Percentiles rank a stretch among this genome's conserved stretches.
phyloP scores from a whole-genome alignment of 2,888 invertebrate species.

The Stegophylla sp. region DNA sequence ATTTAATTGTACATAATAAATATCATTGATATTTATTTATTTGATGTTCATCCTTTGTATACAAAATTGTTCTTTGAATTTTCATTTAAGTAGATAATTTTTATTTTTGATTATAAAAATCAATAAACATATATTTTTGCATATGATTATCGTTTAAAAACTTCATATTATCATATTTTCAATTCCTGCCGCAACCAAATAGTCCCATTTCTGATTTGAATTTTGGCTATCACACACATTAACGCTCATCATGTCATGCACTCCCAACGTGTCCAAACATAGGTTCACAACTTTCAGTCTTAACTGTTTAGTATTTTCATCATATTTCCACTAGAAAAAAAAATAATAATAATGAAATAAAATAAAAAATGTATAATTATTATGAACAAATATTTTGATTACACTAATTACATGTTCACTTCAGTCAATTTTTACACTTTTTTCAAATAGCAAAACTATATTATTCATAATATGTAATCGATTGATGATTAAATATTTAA shows the following conservation, averaged over 20 bases:
- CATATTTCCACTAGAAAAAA: slow-evolving; percentile 52
- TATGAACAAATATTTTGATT: too few relatives aligned
- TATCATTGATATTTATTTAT: neutral
- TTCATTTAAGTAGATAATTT: slow-evolving; percentile 20
- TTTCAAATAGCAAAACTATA: too few relatives aligned
- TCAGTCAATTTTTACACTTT: too few relatives aligned
- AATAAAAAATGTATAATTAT: too few relatives aligned
- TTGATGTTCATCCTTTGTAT: neutral
- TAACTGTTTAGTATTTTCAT: slow-evolving; percentile 54
- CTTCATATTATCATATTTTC: slow-evolving; percentile 37
- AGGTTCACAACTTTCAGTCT: slow-evolving; percentile 46
- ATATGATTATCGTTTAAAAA: neutral
- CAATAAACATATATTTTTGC: neutral
- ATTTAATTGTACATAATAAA: slow-evolving; percentile 15
- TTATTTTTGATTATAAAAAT: slow-evolving; percentile 20
- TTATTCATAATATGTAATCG: too few relatives aligned
- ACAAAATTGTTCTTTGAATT: slow-evolving; percentile 6
- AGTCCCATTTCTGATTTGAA: slow-evolving; percentile 54
- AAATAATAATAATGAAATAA: too few relatives aligned
- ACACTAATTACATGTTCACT: too few relatives aligned
- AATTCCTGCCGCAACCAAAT: slow-evolving; percentile 40
- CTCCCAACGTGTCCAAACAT: slow-evolving; percentile 46
- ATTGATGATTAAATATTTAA: too few relatives aligned
- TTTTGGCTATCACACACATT: slow-evolving; percentile 44
- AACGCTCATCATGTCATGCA: slow-evolving; percentile 43